Conservation (phyloP, 1,140 invertebrate genomes). For the Philopotamus ludificatus region DNA sequence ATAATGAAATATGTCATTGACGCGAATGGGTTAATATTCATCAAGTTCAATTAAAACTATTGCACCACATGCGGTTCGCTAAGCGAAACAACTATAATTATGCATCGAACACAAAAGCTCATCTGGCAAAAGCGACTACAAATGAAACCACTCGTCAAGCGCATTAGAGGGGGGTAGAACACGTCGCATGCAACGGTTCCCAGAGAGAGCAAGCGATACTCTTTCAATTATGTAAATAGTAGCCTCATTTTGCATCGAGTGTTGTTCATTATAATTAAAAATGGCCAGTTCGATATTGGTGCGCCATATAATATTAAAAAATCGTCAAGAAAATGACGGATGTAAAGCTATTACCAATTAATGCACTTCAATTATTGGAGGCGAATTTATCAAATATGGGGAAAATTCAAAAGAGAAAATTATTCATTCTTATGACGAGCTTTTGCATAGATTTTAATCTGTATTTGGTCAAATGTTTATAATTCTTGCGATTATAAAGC, state of each 20-base stretch:
- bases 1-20: no score
- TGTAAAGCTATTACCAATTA: no score
- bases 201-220: background rate
- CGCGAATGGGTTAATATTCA: no score
- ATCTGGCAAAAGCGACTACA: slow-evolving; percentile 13
- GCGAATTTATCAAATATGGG: no score
- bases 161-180: background rate
- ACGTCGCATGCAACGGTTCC: background rate
- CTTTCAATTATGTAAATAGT: slow-evolving; percentile 18
- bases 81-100: slow-evolving; percentile 15
- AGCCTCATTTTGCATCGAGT: background rate
- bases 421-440: no score
- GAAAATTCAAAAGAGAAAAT: no score
- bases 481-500: no score
- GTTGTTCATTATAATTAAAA: slow-evolving; percentile 6
- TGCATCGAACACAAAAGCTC: slow-evolving; percentile 22
- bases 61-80: background rate
- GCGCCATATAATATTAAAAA: no score
- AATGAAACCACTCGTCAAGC: slow-evolving; percentile 9
- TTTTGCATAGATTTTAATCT: no score
- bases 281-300: background rate
- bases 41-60: background rate
- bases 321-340: no score
- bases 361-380: no score
- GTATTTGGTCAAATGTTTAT: no score